Conservation (phyloP, 2,888 invertebrate genomes). For the Cerastis leucographa region DNA sequence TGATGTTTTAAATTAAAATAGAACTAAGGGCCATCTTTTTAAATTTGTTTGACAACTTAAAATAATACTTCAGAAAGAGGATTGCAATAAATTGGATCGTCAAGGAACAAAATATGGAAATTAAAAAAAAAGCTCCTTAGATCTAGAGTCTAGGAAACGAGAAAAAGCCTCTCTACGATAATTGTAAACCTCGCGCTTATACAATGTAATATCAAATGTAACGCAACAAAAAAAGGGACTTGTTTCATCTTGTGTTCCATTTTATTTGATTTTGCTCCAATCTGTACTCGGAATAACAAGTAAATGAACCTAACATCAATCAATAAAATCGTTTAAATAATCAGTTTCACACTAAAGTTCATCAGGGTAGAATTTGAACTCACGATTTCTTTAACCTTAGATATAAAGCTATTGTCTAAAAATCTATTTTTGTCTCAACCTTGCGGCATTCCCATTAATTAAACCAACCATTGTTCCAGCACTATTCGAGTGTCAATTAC, state of each 20-base stretch:
- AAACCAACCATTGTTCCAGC: conserved; percentile 67
- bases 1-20: background rate
- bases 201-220: too few species aligned
- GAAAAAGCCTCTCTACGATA: too few species aligned
- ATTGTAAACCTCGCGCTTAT: too few species aligned
- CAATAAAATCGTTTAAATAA: background rate
- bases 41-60: too few species aligned
- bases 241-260: background rate
- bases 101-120: too few species aligned
- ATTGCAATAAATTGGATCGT: too few species aligned
- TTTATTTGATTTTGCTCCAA: background rate
- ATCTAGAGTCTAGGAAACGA: too few species aligned
- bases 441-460: conserved; percentile 70
- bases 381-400: conserved; percentile 36
- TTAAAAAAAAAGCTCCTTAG: too few species aligned
- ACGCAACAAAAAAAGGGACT: background rate
- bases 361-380: conserved; percentile 16
- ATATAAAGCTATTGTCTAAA: conserved; percentile 27
- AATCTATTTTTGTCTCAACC: conserved; percentile 40
- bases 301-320: background rate
- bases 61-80: background rate
- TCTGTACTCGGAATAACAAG: background rate
- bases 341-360: background rate
- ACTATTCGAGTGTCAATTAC: conserved; percentile 70
- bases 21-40: background rate